Conservation (phyloP, 1,140 invertebrate genomes). For the Panagrolaimus sp. region DNA sequence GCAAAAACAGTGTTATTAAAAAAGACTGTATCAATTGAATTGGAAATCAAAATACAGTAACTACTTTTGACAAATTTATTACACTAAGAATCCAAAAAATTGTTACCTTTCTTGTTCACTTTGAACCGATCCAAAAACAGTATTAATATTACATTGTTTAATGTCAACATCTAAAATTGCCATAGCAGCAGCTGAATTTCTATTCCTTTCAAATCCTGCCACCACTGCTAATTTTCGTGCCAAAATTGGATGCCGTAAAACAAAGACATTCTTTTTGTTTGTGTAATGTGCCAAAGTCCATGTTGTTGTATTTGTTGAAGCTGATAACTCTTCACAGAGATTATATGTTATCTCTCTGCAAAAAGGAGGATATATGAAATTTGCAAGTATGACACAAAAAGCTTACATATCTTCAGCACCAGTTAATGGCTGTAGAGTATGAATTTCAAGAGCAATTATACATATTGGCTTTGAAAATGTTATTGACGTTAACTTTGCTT, state of each 20-base stretch:
- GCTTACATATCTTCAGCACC: neutral
- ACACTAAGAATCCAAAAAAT: too few species aligned
- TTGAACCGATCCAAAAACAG: neutral
- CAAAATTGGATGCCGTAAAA: neutral
- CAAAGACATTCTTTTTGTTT: conserved; percentile 10
- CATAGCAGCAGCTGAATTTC: neutral
- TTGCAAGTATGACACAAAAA: neutral
- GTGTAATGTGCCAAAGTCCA: conserved; percentile 4
- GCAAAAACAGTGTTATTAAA: neutral
- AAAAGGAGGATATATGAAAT: neutral
- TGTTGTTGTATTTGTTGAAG: neutral
- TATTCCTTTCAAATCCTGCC: neutral
- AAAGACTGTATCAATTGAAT: neutral
- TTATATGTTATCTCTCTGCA: conserved; percentile 6
- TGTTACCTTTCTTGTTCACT: neutral
- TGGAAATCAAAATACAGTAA: too few species aligned
- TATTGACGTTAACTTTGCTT: conserved; percentile 1
- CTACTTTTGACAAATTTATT: too few species aligned
- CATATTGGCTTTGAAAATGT: neutral
- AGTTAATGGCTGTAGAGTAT: neutral
- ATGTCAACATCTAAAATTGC: conserved; percentile 1
- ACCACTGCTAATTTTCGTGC: conserved; percentile 1
- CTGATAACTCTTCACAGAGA: neutral
- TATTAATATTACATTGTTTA: neutral
- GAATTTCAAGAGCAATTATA: neutral